Evolutionary conservation across 2,797 vertebrate species (phyloP).

Genomic region (Paratrypauchen microcephalus): DNA sequence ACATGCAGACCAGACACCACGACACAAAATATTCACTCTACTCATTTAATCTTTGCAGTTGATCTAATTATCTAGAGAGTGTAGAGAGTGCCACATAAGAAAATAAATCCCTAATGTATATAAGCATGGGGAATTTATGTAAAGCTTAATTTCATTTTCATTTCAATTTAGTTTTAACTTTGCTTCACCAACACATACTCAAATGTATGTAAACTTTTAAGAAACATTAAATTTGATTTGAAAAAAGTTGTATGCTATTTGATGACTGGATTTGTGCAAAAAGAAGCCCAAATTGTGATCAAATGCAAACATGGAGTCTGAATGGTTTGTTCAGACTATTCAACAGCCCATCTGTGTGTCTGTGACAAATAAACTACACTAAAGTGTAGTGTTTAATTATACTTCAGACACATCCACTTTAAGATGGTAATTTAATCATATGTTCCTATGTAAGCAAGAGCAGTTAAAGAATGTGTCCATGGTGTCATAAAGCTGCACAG

Average conservation of each 20-base stretch:
- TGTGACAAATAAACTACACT: too few relatives aligned
- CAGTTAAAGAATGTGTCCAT: constrained; percentile 26
- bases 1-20: not conserved
- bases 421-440: not conserved
- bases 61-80: not conserved
- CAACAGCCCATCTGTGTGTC: too few relatives aligned
- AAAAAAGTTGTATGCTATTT: too few relatives aligned
- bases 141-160: not conserved
- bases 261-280: too few relatives aligned
- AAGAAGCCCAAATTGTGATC: too few relatives aligned
- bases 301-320: too few relatives aligned
- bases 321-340: too few relatives aligned
- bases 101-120: not conserved
- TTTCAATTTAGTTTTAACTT: too few relatives aligned
- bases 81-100: not conserved
- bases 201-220: too few relatives aligned
- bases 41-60: not conserved
- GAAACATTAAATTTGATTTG: too few relatives aligned
- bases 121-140: not conserved
- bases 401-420: not conserved
- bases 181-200: too few relatives aligned
- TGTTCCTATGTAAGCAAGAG: not conserved
- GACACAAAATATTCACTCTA: not conserved
- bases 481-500: constrained; percentile 52
- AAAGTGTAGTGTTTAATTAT: not conserved